Percentiles rank a stretch among this genome's conserved stretches.
These are phyloP conservation scores for Ceratosolen fusciceps DNA, from an alignment of 1,140 invertebrate species.

Conservation along the genomic window DNA sequence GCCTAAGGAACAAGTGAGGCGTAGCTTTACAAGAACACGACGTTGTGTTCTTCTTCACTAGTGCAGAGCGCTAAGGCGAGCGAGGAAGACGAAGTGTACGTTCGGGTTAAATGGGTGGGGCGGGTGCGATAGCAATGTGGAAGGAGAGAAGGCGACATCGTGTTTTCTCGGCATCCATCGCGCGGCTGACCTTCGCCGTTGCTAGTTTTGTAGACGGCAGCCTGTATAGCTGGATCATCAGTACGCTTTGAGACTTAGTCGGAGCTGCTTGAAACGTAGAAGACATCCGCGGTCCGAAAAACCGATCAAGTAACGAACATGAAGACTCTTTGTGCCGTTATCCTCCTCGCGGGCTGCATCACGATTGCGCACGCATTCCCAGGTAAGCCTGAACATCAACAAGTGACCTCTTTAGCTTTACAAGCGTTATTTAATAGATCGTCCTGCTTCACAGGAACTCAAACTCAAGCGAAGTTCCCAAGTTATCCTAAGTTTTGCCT, in stretches of 20 bases:
- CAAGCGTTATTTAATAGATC: too few species aligned
- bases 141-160: conserved; percentile 43
- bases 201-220: conserved; percentile 41
- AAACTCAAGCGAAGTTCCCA: too few species aligned
- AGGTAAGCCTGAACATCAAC: conserved; percentile 55
- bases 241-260: conserved; percentile 52
- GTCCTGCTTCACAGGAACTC: too few species aligned
- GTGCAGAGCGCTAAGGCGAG: too few species aligned
- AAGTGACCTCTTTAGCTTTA: not conserved
- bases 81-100: too few species aligned
- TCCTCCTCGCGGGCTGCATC: conserved; percentile 55
- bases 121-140: too few species aligned
- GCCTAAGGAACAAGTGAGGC: not conserved
- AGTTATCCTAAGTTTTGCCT: too few species aligned
- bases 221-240: conserved; percentile 53
- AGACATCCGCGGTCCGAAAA: conserved; percentile 22
- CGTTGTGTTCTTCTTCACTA: too few species aligned
- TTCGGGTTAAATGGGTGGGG: too few species aligned
- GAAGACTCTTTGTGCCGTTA: conserved; percentile 49
- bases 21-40: too few species aligned
- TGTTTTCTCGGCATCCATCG: conserved; percentile 52
- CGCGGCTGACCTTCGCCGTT: conserved; percentile 53
- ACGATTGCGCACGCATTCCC: conserved; percentile 58
- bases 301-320: conserved; percentile 19
- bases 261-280: conserved; percentile 25